Evolutionary conservation across 1,140 invertebrate genomes (phyloP).

Genomic region (Camponotus vicinus): DNA sequence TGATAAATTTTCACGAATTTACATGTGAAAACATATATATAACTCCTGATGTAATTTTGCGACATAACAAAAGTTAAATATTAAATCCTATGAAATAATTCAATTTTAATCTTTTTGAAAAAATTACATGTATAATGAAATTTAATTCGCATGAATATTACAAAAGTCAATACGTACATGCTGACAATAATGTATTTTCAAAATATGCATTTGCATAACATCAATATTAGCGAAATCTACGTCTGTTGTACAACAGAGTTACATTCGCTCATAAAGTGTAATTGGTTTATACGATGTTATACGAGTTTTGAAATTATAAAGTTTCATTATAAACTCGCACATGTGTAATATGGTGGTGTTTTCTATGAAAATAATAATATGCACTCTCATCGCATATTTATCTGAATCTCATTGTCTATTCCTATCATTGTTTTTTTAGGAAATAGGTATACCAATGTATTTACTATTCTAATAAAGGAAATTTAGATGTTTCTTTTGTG

Average conservation of each 20-base stretch:
- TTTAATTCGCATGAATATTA: neutral
- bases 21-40: neutral
- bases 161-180: neutral
- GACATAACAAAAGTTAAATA: neutral
- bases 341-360: neutral
- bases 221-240: neutral
- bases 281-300: neutral
- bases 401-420: neutral
- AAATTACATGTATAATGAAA: neutral
- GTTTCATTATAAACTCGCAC: conserved; percentile 29
- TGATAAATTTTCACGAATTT: conserved; percentile 14
- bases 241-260: neutral
- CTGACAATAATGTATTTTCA: neutral
- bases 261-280: neutral
- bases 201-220: conserved; percentile 9
- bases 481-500: neutral
- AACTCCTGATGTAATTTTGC: neutral
- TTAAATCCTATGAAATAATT: conserved; percentile 28
- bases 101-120: neutral
- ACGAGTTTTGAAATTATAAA: conserved; percentile 25
- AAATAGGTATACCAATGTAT: neutral
- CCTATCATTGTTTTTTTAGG: neutral
- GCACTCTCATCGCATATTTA: neutral
- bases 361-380: neutral
- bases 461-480: neutral